Evolutionary conservation across 2,113 vertebrate species (phyloP), one percentile per base, ranked within the genome.

Genomic region (Eurypyga helias): DNA sequence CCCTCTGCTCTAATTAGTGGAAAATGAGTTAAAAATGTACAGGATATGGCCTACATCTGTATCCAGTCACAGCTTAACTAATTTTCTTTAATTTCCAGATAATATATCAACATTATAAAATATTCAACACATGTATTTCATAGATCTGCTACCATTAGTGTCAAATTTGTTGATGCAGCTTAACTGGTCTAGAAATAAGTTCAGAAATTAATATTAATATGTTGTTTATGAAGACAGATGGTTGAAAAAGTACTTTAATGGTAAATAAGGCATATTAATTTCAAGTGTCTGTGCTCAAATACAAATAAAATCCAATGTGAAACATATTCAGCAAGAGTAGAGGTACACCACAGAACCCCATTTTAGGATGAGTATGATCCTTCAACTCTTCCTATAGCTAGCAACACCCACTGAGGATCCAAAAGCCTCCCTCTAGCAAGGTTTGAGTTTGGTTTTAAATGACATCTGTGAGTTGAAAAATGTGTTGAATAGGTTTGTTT

Each of bases 1-100:
- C 65, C 51, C 46, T 88, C 67, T 78, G 52, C 66, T 93, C 62
- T 95, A 93, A 95, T 95, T 96, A 95, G 72, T 72, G 78, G 82
- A 93, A 97, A 94, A 94, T 88, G 78, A 77, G 88, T 95, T 93
- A 96, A 96, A 95, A 96, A 96, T 92, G 86, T 89, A 94, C 66
- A 92, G 79, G 62, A 90, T 93, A 43, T 83, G 92, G 85, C 90
- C 93, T 93, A 95, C 71, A 94, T 97, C 58, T 85, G 15, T 88
- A 79, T 6, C 4, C 51, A 86, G 75, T 80, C 36, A 65, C 62
- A 87, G 61, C 66, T 93, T 95, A 93, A 82, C 61, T 79, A 0
- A 87, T 96, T 88, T 95, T 88, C 84, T 86, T 94, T 95, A 94
- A 92, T 96, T 96, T 96, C 75, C 83, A 89, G 93, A 61, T 93